Base-by-base conservation (phyloP, 2,888 invertebrate genomes). In the Ptychoptera contaminata region DNA sequence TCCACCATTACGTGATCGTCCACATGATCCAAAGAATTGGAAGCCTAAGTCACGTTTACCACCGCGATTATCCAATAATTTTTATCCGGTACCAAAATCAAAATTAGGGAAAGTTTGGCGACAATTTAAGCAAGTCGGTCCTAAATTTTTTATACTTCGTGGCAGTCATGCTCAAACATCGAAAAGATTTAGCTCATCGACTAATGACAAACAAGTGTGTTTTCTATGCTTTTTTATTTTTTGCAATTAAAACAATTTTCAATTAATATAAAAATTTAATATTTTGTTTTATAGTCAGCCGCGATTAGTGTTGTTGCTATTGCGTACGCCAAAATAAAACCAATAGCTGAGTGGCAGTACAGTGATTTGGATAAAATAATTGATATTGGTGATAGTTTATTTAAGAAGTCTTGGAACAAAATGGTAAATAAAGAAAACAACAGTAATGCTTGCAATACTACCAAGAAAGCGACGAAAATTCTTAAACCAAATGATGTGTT, bases 261-360 rank as follows among this genome's bases (percentile, higher is more conserved):
- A 23, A 5, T 23, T 23, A 23, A 5, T 23, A 23, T 23, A 5
- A 23, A 5, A 5, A 23, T 23, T 14, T 41, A n/a, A n/a, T 14
- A 36, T 10, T n/a, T 23, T 43, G 2, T 16, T 14, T 48, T 48
- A 31, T 29, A 54, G 53, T 51, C 47, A 38, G 30, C 50, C 9
- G 46, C 52, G 14, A 50, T 49, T 3, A 48, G 51, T n/a, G 48
- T 54, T 8, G 49, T 52, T 16, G 50, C 52, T 5, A 40, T 50
- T 37, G 48, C 49, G 2, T 54, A 49, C 34, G 47, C 47, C 9
- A 16, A 47, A 14, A 44, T 45, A 15, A 10, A 37, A 30, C 41
- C 43, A 10, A 16, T 40, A 9, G 7, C 32, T 10, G 9, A 32
- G 1, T 47, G 51, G 45, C 47, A 42, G 36, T 37, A 47, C 0